These are phyloP conservation scores for Holocentrus rufus DNA, from an alignment of 2,797 vertebrate species.

Conservation along the genomic window DNA sequence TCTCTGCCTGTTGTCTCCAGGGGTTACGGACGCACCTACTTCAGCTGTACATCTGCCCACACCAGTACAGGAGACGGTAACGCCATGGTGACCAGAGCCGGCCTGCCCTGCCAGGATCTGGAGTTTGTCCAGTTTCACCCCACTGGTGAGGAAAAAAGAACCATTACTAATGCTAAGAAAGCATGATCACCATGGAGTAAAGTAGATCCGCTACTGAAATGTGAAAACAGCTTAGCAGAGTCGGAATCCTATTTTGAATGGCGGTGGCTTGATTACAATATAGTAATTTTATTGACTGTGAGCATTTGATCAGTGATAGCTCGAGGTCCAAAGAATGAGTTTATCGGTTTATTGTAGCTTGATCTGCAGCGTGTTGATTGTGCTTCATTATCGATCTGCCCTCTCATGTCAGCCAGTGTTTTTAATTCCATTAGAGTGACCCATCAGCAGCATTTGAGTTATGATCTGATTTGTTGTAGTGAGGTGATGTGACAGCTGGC, in stretches of 20 bases:
- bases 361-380: no score
- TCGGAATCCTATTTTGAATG: neutral
- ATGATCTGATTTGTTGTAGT: neutral
- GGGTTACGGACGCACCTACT: slow-evolving; percentile 94
- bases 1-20: slow-evolving; percentile 71
- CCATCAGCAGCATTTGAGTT: no score
- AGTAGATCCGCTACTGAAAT: neutral
- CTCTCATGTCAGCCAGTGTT: no score
- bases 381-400: neutral
- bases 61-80: slow-evolving; percentile 96
- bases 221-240: neutral
- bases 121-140: slow-evolving; percentile 99
- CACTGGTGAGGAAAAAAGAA: slow-evolving; percentile 85
- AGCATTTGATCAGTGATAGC: neutral
- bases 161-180: neutral
- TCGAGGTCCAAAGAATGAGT: slow-evolving; percentile 25
- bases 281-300: neutral
- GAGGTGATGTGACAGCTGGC: no score
- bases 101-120: slow-evolving; percentile 95
- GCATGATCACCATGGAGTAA: neutral
- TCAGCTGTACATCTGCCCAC: slow-evolving; percentile 98
- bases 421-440: neutral
- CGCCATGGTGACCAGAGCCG: slow-evolving; percentile 95
- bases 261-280: neutral
- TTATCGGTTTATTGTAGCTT: slow-evolving; percentile 14